Evolutionary conservation across 2,797 vertebrate species (phyloP).

Genomic region (Smutsia gigantea): DNA sequence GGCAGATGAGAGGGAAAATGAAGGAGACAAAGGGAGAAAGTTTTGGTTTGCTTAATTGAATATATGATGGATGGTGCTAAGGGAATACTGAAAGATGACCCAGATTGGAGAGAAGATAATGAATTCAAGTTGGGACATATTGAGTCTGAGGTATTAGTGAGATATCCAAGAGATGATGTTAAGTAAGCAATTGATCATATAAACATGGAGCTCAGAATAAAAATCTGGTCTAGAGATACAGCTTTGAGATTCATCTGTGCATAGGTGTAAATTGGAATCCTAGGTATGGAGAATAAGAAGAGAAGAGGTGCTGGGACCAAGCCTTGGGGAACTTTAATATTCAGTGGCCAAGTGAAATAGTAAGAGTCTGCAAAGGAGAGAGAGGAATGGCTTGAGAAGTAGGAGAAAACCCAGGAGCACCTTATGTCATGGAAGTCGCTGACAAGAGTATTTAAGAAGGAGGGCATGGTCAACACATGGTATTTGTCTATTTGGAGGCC

Average conservation of each 20-base stretch:
- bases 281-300: neutral
- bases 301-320: neutral
- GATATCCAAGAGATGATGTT: neutral
- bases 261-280: neutral
- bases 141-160: constrained; percentile 44
- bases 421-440: neutral
- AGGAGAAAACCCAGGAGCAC: neutral
- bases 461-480: neutral
- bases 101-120: constrained; percentile 9
- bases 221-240: constrained; percentile 1
- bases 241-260: neutral
- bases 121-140: neutral
- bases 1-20: neutral
- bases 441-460: neutral
- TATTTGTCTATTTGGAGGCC: neutral
- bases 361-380: neutral
- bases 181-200: neutral
- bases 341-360: neutral
- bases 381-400: neutral
- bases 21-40: neutral
- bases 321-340: neutral
- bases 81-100: neutral
- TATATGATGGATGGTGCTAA: neutral
- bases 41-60: constrained; percentile 45
- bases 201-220: constrained; percentile 18